A percentile compares a stretch with the other conserved stretches of the same genome.
Conservation (phyloP, 2,113 vertebrate genomes). For the Heloderma charlesbogerti region DNA sequence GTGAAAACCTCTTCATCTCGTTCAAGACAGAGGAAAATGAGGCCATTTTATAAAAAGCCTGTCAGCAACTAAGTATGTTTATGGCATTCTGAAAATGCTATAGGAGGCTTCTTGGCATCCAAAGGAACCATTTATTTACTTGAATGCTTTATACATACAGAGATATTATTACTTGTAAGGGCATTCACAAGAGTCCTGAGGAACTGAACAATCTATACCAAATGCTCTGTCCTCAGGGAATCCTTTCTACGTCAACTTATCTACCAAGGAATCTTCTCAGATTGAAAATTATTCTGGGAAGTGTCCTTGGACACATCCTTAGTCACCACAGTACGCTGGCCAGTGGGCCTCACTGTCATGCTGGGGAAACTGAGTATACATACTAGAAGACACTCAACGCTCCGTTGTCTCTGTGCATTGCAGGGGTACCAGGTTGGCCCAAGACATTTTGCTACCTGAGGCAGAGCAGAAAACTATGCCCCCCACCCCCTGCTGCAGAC, state of each 20-base stretch:
- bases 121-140: neutral
- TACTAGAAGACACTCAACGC: neutral
- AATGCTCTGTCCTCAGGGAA: neutral
- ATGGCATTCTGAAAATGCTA: neutral
- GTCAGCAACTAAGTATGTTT: slow-evolving; percentile 14
- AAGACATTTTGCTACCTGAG: neutral
- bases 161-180: neutral
- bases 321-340: neutral
- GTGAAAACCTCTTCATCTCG: neutral
- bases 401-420: neutral
- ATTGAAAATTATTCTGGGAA: neutral
- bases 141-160: neutral
- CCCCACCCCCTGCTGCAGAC: no score
- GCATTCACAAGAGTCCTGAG: neutral
- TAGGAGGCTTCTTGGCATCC: neutral
- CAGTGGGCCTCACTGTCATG: neutral
- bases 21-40: neutral
- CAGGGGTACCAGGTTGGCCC: neutral
- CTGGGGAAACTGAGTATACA: no score
- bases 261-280: neutral
- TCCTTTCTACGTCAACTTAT: neutral
- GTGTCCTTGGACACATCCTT: neutral
- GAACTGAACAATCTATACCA: neutral
- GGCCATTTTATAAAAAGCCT: slow-evolving; percentile 1
- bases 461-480: neutral